These are phyloP conservation scores for Bombycilla garrulus DNA, from an alignment of 2,113 vertebrate genomes.

Conservation along the genomic window DNA sequence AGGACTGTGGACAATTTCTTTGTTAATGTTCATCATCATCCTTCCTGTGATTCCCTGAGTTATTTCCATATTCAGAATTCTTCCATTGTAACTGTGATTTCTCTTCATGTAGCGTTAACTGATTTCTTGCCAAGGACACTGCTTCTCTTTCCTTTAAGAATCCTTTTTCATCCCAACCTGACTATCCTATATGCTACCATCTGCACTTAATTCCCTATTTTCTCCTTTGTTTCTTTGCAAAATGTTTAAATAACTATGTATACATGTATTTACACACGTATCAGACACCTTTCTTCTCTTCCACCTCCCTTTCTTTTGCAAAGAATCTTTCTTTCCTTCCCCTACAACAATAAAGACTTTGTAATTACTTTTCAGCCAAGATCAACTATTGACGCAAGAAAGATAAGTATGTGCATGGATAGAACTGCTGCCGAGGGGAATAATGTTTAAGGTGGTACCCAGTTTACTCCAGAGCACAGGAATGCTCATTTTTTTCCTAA, in stretches of 20 bases:
- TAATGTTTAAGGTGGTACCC: not conserved
- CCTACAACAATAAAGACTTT: not conserved
- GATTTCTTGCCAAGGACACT: not conserved
- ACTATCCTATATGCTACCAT: no score
- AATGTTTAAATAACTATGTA: not conserved
- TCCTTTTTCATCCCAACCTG: not conserved
- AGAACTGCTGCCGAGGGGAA: not conserved
- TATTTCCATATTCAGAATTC: not conserved
- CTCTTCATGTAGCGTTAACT: not conserved
- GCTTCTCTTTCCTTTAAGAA: not conserved
- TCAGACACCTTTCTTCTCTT: not conserved
- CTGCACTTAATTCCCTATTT: not conserved
- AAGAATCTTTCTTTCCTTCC: not conserved
- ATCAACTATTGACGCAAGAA: not conserved
- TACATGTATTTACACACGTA: not conserved
- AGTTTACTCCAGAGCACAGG: not conserved
- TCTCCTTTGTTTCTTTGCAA: not conserved
- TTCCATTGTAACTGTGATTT: not conserved
- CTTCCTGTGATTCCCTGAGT: not conserved
- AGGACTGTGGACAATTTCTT: not conserved
- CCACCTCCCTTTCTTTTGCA: not conserved
- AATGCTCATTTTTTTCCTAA: not conserved
- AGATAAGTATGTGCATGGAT: not conserved
- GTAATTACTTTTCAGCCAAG: not conserved
- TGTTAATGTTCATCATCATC: not conserved